A percentile compares a stretch with the other conserved stretches of the same genome.
These are phyloP conservation scores for Callipepla californica DNA, from an alignment of 2,113 vertebrate genomes.

Conservation along the genomic window DNA sequence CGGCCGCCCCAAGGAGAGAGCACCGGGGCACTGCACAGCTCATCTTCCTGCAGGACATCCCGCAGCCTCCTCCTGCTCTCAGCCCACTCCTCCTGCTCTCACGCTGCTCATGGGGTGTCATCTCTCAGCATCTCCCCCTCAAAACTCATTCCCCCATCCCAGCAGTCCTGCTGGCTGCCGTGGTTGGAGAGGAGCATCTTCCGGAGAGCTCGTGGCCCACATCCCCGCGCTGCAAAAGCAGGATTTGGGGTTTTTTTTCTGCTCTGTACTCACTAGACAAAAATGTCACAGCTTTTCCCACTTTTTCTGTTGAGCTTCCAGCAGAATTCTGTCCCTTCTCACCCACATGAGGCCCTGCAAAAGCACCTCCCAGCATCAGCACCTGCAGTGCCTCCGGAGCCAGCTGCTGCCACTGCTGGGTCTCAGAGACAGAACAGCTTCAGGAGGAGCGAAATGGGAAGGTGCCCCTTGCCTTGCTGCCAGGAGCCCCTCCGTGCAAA, in stretches of 20 bases:
- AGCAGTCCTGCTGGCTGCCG: not conserved
- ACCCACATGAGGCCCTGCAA: not conserved
- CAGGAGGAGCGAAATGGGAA: not conserved
- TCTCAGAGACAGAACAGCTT: not conserved
- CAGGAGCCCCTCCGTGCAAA: not conserved
- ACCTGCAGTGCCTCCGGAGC: not conserved
- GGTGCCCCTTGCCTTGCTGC: not conserved
- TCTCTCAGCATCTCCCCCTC: not conserved
- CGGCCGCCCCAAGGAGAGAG: accelerated
- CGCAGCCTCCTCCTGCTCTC: not conserved
- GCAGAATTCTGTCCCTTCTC: not conserved
- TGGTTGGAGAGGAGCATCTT: not conserved
- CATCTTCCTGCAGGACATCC: not conserved
- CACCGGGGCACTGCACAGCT: not conserved
- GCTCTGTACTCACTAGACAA: not conserved
- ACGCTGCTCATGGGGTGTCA: not conserved
- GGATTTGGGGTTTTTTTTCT: not conserved
- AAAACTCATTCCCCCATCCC: not conserved
- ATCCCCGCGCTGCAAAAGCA: not conserved
- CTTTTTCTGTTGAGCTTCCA: not conserved
- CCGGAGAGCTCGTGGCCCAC: not conserved
- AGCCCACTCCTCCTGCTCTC: not conserved
- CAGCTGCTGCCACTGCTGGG: not conserved
- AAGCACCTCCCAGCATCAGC: not conserved
- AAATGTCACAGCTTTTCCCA: not conserved